Conservation (phyloP, 2,888 invertebrate genomes). For the Brachyopa scutellaris region DNA sequence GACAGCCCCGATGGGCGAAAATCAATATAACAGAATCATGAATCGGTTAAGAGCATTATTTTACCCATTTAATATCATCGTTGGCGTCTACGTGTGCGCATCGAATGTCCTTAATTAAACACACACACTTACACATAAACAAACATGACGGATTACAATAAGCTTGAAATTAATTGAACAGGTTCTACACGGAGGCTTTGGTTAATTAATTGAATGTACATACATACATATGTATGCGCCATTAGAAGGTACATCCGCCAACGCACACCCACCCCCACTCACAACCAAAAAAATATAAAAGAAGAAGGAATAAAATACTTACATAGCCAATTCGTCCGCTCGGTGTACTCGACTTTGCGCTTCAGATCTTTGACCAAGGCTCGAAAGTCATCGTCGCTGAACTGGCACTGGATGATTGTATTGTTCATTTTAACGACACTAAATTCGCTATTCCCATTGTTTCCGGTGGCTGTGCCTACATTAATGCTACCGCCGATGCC, state of each 20-base stretch:
- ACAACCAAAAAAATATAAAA: not conserved
- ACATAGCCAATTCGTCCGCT: slow-evolving; percentile 82
- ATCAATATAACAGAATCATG: slow-evolving; percentile 41
- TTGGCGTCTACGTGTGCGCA: slow-evolving; percentile 8
- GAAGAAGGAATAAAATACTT: slow-evolving; percentile 77
- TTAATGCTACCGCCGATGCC: slow-evolving; percentile 36
- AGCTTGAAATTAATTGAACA: too few species aligned
- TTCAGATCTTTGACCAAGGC: slow-evolving; percentile 81
- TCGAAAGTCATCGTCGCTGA: slow-evolving; percentile 81
- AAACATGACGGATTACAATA: too few species aligned
- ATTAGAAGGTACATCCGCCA: not conserved
- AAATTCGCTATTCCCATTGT: slow-evolving; percentile 80
- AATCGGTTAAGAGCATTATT: slow-evolving; percentile 22
- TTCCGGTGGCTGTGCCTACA: slow-evolving; percentile 8
- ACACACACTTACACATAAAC: too few species aligned
- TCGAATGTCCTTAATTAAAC: slow-evolving; percentile 42
- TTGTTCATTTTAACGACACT: slow-evolving; percentile 81
- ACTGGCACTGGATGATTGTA: slow-evolving; percentile 81
- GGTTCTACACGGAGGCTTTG: too few species aligned
- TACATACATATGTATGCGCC: too few species aligned
- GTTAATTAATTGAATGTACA: not conserved
- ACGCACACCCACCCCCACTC: too few species aligned
- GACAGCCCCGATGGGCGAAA: slow-evolving; percentile 1
- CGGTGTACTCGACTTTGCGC: slow-evolving; percentile 82
- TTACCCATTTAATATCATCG: slow-evolving; percentile 7